phyloP scores from a whole-genome alignment of 2,888 invertebrate species.

The Drosophila incognita region DNA sequence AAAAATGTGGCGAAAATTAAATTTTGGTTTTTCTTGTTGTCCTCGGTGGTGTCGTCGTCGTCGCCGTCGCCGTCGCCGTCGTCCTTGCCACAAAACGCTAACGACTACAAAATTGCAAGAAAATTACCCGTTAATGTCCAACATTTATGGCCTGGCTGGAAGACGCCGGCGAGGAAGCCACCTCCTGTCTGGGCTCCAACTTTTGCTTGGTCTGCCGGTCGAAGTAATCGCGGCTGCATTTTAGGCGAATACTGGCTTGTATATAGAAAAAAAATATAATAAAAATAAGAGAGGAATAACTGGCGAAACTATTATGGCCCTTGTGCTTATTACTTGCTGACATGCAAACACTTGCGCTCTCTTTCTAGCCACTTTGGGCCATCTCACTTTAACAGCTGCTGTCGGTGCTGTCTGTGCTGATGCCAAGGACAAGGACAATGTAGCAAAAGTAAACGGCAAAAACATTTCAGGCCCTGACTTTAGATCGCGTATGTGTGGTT shows the following conservation, averaged over 20 bases:
- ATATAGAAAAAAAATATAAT: slow-evolving; percentile 14
- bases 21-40: slow-evolving; percentile 54
- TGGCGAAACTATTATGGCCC: slow-evolving; percentile 78
- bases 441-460: slow-evolving; percentile 26
- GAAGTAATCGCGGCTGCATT: slow-evolving; percentile 63
- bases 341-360: slow-evolving; percentile 76
- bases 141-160: slow-evolving; percentile 75
- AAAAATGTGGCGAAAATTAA: slow-evolving; percentile 58
- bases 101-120: slow-evolving; percentile 84
- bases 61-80: slow-evolving; percentile 29
- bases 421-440: slow-evolving; percentile 80
- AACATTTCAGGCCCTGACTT: slow-evolving; percentile 37
- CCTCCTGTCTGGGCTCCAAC: slow-evolving; percentile 23
- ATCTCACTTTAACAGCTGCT: slow-evolving; percentile 31
- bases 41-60: not conserved
- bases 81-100: slow-evolving; percentile 81
- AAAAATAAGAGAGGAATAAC: slow-evolving; percentile 56
- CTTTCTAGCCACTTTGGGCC: slow-evolving; percentile 22
- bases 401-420: slow-evolving; percentile 28
- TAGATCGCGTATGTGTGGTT: slow-evolving; percentile 31
- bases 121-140: slow-evolving; percentile 84
- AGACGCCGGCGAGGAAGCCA: slow-evolving; percentile 46
- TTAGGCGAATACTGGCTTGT: slow-evolving; percentile 45
- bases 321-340: slow-evolving; percentile 81
- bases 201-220: slow-evolving; percentile 32